Evolutionary conservation across 2,113 vertebrate genomes (phyloP), one percentile per base, ranked within the genome.

Genomic region (Smithornis capensis): DNA sequence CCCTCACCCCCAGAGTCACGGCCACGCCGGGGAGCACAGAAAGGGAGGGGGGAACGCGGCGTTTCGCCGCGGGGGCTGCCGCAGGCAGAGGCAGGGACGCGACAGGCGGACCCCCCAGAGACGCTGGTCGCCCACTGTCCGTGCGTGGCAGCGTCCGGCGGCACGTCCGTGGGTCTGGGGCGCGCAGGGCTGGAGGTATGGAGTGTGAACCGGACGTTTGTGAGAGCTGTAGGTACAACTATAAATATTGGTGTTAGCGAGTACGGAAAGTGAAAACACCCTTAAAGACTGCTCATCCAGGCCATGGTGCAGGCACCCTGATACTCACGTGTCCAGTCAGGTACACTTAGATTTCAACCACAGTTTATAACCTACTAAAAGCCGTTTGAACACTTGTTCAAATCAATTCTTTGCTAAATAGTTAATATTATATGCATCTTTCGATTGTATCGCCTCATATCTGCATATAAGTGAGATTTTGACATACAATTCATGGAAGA

Each of bases 201-300:
- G 56, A 4, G 60, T 3, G 38, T 14, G 38, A 10, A 50, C 19
- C 19, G 86, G 21, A 44, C 14, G 19, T 5, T 35, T 22, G 79
- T 4, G 12, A 18, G 77, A 70, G 22, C 52, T 27, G 7, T 24
- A 27, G 38, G 3, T 25, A 5, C 3, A 8, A 4, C 49, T 24
- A 1, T 9, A 35, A 19, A 18, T 31, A 25, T 4, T 4, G 6
- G 5, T 2, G 29, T 31, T 16, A 24, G 37, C 2, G 8, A 3
- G 42, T 8, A 4, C 0, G 7, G 55, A 31, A 56, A 49, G 45
- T 40, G 55, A 33, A 14, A 49, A 6, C 1, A 12, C 3, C 3
- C 50, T 3, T 60, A 37, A 59, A 38, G 56, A 38, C 69, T 59
- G 17, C 47, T 56, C 7, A 6, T 12, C 29, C 17, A 4, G 42